Conservation (phyloP, 2,113 vertebrate genomes). For the Columbina picui region DNA sequence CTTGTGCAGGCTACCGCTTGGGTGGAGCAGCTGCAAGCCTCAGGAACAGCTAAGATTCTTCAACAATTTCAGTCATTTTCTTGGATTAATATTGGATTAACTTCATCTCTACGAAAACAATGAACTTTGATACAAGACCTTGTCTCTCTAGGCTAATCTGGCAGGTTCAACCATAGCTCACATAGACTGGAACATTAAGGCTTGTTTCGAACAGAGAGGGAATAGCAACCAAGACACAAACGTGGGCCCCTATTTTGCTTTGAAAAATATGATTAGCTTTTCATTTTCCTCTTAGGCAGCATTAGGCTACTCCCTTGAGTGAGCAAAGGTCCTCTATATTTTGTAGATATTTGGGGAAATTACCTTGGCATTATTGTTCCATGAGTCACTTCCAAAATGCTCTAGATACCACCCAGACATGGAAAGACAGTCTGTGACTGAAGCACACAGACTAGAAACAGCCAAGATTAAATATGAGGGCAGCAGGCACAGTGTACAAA, state of each 20-base stretch:
- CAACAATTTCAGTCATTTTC: background rate
- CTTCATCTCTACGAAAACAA: background rate
- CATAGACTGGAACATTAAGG: background rate
- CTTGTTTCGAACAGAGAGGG: background rate
- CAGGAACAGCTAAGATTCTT: background rate
- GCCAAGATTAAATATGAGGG: background rate
- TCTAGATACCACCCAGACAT: background rate
- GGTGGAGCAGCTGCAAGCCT: background rate
- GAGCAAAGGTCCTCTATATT: background rate
- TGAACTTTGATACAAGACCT: background rate
- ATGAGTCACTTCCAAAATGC: slow-evolving; percentile 6
- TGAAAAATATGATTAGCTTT: slow-evolving; percentile 12
- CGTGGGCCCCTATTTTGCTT: background rate
- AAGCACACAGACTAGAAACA: background rate
- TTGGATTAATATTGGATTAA: background rate
- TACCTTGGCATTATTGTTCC: background rate
- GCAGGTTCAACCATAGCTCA: background rate
- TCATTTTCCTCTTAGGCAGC: background rate
- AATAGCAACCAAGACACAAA: slow-evolving; percentile 17
- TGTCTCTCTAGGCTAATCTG: background rate
- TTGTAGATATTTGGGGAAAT: background rate
- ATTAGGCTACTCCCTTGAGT: background rate
- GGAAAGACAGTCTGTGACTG: background rate
- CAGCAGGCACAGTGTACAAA: slow-evolving; percentile 23
- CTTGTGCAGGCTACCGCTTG: rapidly evolving